A percentile compares a stretch with the other conserved stretches of the same genome.
phyloP scores from a whole-genome alignment of 2,888 invertebrate species.

The Orthosia incerta region DNA sequence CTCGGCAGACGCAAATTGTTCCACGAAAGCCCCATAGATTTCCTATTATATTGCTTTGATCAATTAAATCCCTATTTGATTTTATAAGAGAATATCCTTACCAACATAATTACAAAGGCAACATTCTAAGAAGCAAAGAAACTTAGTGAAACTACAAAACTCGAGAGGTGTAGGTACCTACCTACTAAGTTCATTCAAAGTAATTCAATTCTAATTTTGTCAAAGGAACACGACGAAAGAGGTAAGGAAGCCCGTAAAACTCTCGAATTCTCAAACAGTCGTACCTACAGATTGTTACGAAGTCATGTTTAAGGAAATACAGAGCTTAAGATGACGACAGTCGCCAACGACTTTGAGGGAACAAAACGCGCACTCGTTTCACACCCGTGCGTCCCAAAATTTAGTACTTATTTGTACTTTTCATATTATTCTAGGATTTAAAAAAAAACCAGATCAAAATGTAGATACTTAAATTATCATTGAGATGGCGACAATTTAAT shows the following conservation, averaged over 20 bases:
- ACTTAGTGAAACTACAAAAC: constrained; percentile 6
- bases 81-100: not conserved
- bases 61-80: constrained; percentile 5
- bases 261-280: constrained; percentile 3
- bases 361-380: too few species aligned
- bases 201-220: constrained; percentile 15
- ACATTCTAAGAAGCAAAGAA: not conserved
- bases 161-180: not conserved
- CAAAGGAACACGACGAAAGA: constrained; percentile 3
- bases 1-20: too few species aligned
- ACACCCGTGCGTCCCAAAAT: too few species aligned
- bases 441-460: too few species aligned
- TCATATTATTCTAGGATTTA: too few species aligned
- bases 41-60: not conserved
- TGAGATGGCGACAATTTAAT: too few species aligned
- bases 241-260: constrained; percentile 2
- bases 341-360: too few species aligned
- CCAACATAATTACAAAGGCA: constrained; percentile 1
- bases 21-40: not conserved
- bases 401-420: too few species aligned
- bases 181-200: constrained; percentile 16
- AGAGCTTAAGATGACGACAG: too few species aligned
- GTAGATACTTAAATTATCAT: too few species aligned
- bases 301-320: constrained; percentile 16
- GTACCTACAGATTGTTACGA: constrained; percentile 1